Evolutionary conservation across 2,113 vertebrate species (phyloP).

Genomic region (Brachyhypopomus occidentalis): DNA sequence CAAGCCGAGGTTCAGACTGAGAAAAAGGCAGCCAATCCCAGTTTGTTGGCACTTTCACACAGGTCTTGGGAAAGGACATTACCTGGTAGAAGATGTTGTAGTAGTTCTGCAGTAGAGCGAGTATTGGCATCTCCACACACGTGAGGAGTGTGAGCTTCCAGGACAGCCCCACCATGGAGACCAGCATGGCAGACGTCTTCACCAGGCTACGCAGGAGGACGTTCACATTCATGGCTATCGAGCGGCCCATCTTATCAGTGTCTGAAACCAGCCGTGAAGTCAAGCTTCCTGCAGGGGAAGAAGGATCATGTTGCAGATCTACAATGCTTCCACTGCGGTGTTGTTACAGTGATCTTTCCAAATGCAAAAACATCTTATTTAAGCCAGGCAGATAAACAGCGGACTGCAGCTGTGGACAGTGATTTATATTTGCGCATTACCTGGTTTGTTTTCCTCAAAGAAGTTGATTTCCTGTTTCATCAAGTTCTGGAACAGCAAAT

Average conservation of each 20-base stretch:
- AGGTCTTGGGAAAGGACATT: not conserved
- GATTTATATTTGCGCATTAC: constrained; percentile 51
- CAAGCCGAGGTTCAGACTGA: no score
- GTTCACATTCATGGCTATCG: constrained; percentile 80
- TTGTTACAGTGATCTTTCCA: not conserved
- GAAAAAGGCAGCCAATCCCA: no score
- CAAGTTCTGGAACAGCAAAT: constrained; percentile 68
- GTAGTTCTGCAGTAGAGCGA: constrained; percentile 67
- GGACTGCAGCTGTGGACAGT: not conserved
- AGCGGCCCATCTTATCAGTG: constrained; percentile 78
- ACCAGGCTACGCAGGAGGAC: constrained; percentile 74
- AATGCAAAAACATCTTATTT: not conserved
- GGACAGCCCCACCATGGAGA: constrained; percentile 80
- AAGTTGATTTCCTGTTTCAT: constrained; percentile 75
- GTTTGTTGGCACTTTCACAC: no score
- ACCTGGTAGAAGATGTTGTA: constrained; percentile 75
- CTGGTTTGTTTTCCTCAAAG: constrained; percentile 73
- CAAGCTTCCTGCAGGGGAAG: constrained; percentile 71
- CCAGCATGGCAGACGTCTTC: constrained; percentile 74
- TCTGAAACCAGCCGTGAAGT: constrained; percentile 79
- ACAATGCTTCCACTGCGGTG: not conserved
- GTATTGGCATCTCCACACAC: constrained; percentile 75
- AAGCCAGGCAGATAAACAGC: not conserved
- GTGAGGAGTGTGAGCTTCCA: constrained; percentile 81
- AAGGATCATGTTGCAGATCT: no score